phyloP scores from a whole-genome alignment of 2,797 vertebrate species.

The Urocyon cinereoargenteus region DNA sequence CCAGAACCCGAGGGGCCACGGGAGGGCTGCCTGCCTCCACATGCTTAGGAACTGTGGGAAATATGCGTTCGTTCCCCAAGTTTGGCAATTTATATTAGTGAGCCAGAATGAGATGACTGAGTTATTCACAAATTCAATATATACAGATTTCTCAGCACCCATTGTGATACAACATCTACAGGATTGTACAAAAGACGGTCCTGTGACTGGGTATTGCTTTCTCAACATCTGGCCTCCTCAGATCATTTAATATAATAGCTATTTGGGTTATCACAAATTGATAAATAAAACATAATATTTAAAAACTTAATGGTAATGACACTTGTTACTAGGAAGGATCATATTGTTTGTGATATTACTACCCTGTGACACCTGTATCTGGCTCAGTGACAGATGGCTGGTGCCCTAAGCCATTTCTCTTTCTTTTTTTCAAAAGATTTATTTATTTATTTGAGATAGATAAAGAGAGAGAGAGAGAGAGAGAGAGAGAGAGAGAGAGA shows the following conservation, averaged over 20 bases:
- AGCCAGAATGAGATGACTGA: background rate
- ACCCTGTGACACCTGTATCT: background rate
- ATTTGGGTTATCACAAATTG: background rate
- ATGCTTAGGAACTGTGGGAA: background rate
- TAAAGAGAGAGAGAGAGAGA: no score
- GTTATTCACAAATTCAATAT: background rate
- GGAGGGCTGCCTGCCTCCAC: fast-evolving
- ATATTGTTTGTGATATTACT: background rate
- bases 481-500: background rate
- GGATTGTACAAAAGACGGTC: fast-evolving
- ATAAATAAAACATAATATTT: background rate
- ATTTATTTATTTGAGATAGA: background rate
- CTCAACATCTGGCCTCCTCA: background rate
- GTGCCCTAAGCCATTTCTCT: background rate
- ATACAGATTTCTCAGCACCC: background rate
- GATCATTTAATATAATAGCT: background rate
- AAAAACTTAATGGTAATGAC: background rate
- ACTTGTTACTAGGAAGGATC: background rate
- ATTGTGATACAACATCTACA: background rate
- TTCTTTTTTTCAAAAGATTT: background rate
- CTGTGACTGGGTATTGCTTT: background rate
- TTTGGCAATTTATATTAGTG: background rate
- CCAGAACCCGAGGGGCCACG: fast-evolving
- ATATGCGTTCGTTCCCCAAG: no score
- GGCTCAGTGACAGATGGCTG: background rate